Conservation (phyloP, 2,888 invertebrate species). For the Chromoteleia sp. region DNA sequence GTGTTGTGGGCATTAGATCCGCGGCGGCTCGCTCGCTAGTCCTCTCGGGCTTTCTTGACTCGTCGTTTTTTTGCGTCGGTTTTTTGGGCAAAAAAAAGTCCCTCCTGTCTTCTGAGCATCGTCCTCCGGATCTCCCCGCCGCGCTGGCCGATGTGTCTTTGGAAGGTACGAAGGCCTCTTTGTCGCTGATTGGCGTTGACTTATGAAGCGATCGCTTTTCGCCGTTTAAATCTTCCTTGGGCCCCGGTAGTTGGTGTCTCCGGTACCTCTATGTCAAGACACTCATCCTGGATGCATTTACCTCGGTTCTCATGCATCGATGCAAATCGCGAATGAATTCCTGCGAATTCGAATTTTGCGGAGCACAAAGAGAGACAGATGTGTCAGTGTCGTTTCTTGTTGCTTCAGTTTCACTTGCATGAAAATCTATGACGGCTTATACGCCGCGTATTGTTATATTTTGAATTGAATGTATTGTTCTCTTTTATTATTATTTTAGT, state of each 20-base stretch:
- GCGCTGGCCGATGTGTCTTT: slow-evolving; percentile 56
- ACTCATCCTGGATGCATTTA: slow-evolving; percentile 69
- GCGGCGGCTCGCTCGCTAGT: too few relatives aligned
- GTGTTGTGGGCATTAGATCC: too few relatives aligned
- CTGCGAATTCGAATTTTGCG: slow-evolving; percentile 65
- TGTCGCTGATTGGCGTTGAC: slow-evolving; percentile 79
- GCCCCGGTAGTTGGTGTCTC: slow-evolving; percentile 71
- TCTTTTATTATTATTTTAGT: background rate
- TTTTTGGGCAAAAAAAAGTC: slow-evolving; percentile 73
- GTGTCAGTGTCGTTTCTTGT: slow-evolving; percentile 61
- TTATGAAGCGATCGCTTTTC: slow-evolving; percentile 80
- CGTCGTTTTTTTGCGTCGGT: slow-evolving; percentile 50
- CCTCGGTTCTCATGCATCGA: slow-evolving; percentile 70
- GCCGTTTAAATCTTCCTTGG: slow-evolving; percentile 70
- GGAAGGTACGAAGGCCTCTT: slow-evolving; percentile 61
- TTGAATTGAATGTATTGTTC: slow-evolving; percentile 10
- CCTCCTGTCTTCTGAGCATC: slow-evolving; percentile 61
- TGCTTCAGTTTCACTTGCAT: slow-evolving; percentile 10
- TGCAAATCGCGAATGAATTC: slow-evolving; percentile 69
- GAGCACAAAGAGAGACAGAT: slow-evolving; percentile 62
- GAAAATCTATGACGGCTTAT: slow-evolving; percentile 47
- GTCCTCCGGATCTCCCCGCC: slow-evolving; percentile 65
- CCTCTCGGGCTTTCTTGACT: slow-evolving; percentile 46
- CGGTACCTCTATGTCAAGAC: slow-evolving; percentile 65
- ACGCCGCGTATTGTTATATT: slow-evolving; percentile 6